Base-by-base conservation (phyloP, 2,888 invertebrate genomes). In the Branchinecta sandiegonensis region DNA sequence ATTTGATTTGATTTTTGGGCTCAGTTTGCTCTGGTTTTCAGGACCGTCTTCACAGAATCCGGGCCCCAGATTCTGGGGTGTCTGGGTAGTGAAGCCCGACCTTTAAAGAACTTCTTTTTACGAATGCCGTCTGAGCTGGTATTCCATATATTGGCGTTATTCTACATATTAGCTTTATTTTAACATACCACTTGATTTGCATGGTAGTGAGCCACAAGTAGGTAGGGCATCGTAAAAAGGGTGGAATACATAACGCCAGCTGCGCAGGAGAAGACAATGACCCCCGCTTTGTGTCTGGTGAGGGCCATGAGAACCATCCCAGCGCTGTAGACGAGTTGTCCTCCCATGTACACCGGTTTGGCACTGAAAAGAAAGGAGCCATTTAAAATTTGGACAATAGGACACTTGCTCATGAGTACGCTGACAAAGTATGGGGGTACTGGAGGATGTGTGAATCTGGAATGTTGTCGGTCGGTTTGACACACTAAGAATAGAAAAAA, bases 181-280 rank as follows among this genome's bases (percentile, higher is more conserved):
- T 65, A 46, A 75, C 83, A 83, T 81, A 94, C 95, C 81, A 85
- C 86, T 74, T 90, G 88, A 70, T 86, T 86, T n/a, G 91, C 87
- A 77, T 96, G 95, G 77, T 95, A 96, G 77, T 92, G 90, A 8
- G 96, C 95, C 47, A 96, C 86, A 68, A 96, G 81, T 48, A 95
- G 81, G 76, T 94, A 96, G 1, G 95, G 95, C 92, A 96, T 92
- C 11, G 95, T 96, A 79, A 96, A 96, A 46, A 96, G 83, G 0
- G 95, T 95, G 13, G 95, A 94, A 79, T 96, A 96, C 93, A 95
- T 94, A 66, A 96, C 87, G 2, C 96, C 95, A 2, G 95, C 94
- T 0, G 92, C 88, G 85, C 93, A 90, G 72, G 94, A 93, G 77
- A 93, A 91, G 63, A 93, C 76, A 64, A 94, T 85, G 0, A 93